Percentiles rank a stretch among this genome's conserved stretches.
phyloP scores from a whole-genome alignment of 2,888 invertebrate genomes.

The Drosophila diplacantha region DNA sequence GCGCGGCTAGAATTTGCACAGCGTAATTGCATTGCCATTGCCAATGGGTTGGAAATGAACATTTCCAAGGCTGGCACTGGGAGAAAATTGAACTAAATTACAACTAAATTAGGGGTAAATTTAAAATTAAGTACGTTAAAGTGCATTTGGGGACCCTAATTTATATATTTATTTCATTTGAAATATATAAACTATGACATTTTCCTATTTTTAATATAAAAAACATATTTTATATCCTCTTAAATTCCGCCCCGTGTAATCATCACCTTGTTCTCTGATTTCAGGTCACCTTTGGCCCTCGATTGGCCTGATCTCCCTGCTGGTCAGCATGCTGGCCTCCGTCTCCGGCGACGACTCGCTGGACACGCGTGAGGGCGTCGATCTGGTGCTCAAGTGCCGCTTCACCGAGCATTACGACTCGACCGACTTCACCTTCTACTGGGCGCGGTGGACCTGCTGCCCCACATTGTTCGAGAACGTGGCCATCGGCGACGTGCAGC shows the following conservation, averaged over 20 bases:
- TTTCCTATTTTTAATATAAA: neutral
- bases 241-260: neutral
- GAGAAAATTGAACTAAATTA: neutral
- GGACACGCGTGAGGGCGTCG: slow-evolving; percentile 92
- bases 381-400: slow-evolving; percentile 90
- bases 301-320: slow-evolving; percentile 19
- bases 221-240: neutral
- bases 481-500: slow-evolving; percentile 88
- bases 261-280: slow-evolving; percentile 3
- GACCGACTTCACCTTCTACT: slow-evolving; percentile 89
- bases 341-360: slow-evolving; percentile 75
- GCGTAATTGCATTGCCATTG: slow-evolving; percentile 52
- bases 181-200: neutral
- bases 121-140: neutral
- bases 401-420: slow-evolving; percentile 85
- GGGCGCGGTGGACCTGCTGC: slow-evolving; percentile 86
- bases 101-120: neutral
- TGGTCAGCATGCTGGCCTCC: slow-evolving; percentile 1
- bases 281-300: slow-evolving; percentile 42
- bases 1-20: slow-evolving; percentile 52
- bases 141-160: too few relatives aligned
- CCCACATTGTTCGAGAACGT: slow-evolving; percentile 92
- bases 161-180: neutral
- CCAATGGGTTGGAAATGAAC: slow-evolving; percentile 20
- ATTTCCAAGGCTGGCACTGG: slow-evolving; percentile 13